Conservation (phyloP, 2,113 vertebrate species). For the Pituophis catenifer region DNA sequence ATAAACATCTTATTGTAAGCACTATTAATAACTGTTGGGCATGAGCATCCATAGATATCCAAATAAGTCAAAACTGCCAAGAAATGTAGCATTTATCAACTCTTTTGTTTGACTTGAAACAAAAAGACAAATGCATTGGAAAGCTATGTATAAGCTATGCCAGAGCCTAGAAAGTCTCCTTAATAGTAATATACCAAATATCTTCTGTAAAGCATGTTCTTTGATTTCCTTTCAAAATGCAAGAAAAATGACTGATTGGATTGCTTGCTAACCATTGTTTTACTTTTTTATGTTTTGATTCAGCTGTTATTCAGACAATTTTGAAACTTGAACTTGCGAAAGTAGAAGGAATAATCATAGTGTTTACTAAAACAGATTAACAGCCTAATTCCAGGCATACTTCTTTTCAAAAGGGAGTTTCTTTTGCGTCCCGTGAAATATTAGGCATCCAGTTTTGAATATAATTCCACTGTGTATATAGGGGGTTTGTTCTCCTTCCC, state of each 20-base stretch:
- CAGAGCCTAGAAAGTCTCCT: constrained; percentile 1
- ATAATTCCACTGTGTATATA: not conserved
- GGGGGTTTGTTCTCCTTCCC: no score
- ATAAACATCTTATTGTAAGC: not conserved
- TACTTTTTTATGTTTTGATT: not conserved
- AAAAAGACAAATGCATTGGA: not conserved
- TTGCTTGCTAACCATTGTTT: not conserved
- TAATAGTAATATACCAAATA: not conserved
- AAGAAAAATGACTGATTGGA: not conserved
- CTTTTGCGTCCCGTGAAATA: not conserved
- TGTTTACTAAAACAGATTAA: not conserved
- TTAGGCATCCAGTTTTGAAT: not conserved
- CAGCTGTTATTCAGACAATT: not conserved
- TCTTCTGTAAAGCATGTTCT: not conserved
- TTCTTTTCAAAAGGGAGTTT: not conserved
- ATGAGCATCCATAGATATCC: not conserved
- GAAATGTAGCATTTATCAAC: constrained; percentile 1
- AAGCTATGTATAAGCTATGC: not conserved
- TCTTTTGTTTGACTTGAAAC: constrained; percentile 1
- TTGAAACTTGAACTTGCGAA: not conserved
- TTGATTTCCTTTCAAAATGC: not conserved
- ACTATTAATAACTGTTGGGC: not conserved
- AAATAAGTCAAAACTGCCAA: constrained; percentile 9
- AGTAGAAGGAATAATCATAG: not conserved
- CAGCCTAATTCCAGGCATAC: not conserved